Evolutionary conservation across 2,888 invertebrate species (phyloP).

Genomic region (Oscheius sp.): DNA sequence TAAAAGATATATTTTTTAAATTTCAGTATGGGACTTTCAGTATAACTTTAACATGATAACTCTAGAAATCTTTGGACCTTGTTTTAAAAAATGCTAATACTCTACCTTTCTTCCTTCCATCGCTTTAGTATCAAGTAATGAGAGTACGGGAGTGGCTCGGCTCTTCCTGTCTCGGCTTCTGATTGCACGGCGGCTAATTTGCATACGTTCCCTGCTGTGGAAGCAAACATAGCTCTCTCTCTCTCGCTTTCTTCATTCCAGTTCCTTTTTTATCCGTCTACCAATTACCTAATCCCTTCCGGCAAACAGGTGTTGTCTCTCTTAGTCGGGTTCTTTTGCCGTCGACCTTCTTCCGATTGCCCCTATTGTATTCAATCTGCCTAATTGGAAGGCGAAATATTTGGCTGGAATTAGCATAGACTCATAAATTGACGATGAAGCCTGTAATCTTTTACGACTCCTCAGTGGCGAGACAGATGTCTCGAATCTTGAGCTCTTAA

Average conservation of each 20-base stretch:
- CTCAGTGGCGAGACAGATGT: conserved; percentile 10
- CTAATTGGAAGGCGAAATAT: conserved; percentile 8
- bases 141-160: conserved; percentile 9
- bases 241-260: not conserved
- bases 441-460: conserved; percentile 22
- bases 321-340: not conserved
- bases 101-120: too few species aligned
- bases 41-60: too few species aligned
- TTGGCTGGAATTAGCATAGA: conserved; percentile 14
- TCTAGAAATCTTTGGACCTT: too few species aligned
- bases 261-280: not conserved
- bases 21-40: not conserved
- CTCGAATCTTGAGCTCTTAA: not conserved
- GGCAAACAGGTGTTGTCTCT: conserved; percentile 8
- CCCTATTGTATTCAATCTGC: conserved; percentile 14
- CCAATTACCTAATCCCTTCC: not conserved
- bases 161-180: conserved; percentile 25
- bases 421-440: conserved; percentile 18
- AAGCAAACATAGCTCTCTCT: conserved; percentile 1
- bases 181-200: conserved; percentile 29
- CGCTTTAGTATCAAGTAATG: too few species aligned
- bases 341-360: not conserved
- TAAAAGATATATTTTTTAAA: too few species aligned
- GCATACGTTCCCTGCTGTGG: conserved; percentile 22
- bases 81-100: too few species aligned